Evolutionary conservation across 1,140 invertebrate genomes (phyloP).

Genomic region (Heterodera schachtii): DNA sequence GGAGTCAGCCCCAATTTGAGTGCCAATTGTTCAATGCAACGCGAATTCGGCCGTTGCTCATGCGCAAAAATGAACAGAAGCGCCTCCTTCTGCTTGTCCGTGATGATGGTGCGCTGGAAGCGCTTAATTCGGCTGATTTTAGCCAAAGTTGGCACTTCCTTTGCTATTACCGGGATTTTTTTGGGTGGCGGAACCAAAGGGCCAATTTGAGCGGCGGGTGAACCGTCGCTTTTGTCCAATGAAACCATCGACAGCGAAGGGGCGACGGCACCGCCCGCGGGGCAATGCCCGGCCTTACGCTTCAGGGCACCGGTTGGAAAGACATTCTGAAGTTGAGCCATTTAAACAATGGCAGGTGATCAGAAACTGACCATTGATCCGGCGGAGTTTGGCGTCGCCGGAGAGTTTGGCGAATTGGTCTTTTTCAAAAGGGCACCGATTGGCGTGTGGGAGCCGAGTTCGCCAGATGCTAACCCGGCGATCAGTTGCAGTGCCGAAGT

Average conservation of each 20-base stretch:
- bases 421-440: constrained; percentile 19
- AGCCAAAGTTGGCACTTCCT: constrained; percentile 6
- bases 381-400: not conserved
- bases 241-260: constrained; percentile 5
- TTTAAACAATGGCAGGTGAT: not conserved
- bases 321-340: not conserved
- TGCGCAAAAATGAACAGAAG: constrained; percentile 86
- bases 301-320: not conserved
- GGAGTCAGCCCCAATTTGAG: constrained; percentile 86
- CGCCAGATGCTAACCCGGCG: not conserved
- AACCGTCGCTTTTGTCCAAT: constrained; percentile 7
- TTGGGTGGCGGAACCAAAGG: constrained; percentile 30
- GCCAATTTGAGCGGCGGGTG: not conserved
- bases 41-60: constrained; percentile 92
- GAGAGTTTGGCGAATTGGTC: constrained; percentile 27
- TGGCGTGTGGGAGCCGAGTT: constrained; percentile 7
- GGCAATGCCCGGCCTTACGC: constrained; percentile 18
- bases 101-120: constrained; percentile 82
- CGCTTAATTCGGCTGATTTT: constrained; percentile 38
- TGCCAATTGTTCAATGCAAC: constrained; percentile 90
- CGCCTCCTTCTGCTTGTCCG: constrained; percentile 96
- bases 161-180: constrained; percentile 41
- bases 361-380: not conserved
- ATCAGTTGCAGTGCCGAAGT: not conserved
- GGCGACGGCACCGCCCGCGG: not conserved